Evolutionary conservation across 2,113 vertebrate species (phyloP).

Genomic region (Micronycteris hirsuta): DNA sequence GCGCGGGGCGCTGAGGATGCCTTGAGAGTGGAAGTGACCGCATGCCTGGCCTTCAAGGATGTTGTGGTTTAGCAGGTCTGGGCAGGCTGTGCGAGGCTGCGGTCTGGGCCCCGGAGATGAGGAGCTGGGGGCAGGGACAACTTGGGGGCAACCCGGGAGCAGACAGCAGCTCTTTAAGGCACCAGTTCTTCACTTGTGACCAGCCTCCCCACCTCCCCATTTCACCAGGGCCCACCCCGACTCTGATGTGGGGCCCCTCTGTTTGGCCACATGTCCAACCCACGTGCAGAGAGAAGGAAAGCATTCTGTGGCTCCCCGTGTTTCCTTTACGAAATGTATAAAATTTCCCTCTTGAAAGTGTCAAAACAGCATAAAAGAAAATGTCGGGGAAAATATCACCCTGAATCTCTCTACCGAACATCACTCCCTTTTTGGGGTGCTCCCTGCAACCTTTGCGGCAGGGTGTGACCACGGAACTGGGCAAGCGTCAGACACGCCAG

Average conservation of each 20-base stretch:
- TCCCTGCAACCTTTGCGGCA: background rate
- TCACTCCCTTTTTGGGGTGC: too few species aligned
- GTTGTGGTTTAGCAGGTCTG: background rate
- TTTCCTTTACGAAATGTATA: background rate
- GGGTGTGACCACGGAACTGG: fast-evolving
- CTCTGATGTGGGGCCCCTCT: background rate
- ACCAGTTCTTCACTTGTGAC: background rate
- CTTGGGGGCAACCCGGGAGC: fast-evolving
- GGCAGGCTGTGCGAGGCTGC: background rate
- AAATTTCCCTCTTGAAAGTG: background rate
- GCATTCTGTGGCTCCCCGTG: background rate
- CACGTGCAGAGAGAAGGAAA: background rate
- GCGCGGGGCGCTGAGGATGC: background rate
- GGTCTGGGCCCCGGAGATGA: background rate
- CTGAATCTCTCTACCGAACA: background rate
- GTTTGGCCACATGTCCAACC: background rate
- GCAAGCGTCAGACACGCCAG: background rate
- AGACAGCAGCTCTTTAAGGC: background rate
- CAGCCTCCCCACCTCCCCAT: fast-evolving
- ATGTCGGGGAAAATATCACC: fast-evolving
- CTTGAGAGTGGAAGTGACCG: fast-evolving
- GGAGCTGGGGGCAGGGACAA: fast-evolving
- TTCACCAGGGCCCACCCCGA: background rate
- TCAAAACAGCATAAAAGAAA: background rate
- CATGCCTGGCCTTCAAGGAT: background rate